Evolutionary conservation across 2,888 invertebrate species (phyloP).

Genomic region (Chrysopilus asiliformis): DNA sequence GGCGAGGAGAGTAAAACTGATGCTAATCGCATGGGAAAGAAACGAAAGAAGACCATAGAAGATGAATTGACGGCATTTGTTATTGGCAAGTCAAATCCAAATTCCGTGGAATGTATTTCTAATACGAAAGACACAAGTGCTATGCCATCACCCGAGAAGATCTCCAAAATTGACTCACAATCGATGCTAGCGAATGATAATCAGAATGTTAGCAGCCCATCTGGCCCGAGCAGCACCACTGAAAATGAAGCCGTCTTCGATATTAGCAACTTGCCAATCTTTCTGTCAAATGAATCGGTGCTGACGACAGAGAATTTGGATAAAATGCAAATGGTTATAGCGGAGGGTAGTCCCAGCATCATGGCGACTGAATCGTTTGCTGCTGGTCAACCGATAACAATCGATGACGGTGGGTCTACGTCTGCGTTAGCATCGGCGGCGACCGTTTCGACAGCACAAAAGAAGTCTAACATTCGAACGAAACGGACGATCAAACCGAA

Average conservation of each 20-base stretch:
- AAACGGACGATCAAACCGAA: no score
- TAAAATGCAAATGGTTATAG: constrained; percentile 49
- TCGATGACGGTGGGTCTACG: not conserved
- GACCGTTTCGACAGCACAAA: no score
- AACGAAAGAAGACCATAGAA: constrained; percentile 22
- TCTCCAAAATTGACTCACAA: constrained; percentile 17
- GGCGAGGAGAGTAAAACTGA: constrained; percentile 3
- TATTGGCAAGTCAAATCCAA: constrained; percentile 19
- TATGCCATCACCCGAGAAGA: constrained; percentile 16
- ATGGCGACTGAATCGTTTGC: not conserved
- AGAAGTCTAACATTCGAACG: no score
- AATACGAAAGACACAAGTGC: constrained; percentile 16
- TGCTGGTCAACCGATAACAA: not conserved
- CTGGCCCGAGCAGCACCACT: not conserved
- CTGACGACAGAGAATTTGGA: constrained; percentile 53
- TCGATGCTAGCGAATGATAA: constrained; percentile 13
- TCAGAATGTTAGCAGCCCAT: constrained; percentile 1
- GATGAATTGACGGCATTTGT: constrained; percentile 24
- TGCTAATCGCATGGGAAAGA: constrained; percentile 12
- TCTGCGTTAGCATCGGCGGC: no score
- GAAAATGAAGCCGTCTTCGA: constrained; percentile 42
- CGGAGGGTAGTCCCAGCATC: constrained; percentile 19
- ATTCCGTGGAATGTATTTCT: no score
- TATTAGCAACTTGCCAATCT: constrained; percentile 65
- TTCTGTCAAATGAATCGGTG: constrained; percentile 51